Evolutionary conservation across 2,888 invertebrate genomes (phyloP).

Genomic region (Ferdinandea cuprea): DNA sequence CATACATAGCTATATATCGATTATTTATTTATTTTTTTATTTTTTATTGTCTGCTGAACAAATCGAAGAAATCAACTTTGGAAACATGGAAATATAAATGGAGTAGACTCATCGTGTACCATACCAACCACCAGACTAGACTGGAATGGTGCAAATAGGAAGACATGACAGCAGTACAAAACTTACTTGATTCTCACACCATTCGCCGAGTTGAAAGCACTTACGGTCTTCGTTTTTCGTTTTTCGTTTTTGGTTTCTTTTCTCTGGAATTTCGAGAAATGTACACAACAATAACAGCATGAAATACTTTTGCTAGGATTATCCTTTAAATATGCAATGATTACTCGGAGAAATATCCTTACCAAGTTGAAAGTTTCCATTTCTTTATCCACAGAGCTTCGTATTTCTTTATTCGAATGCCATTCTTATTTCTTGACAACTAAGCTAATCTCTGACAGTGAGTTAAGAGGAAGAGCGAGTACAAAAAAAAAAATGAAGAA

Average conservation of each 20-base stretch:
- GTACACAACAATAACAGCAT: conserved; percentile 24
- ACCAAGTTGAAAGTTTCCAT: conserved; percentile 55
- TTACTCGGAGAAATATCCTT: conserved; percentile 66
- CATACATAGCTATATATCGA: not conserved
- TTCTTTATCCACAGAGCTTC: conserved; percentile 45
- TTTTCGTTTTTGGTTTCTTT: conserved; percentile 14
- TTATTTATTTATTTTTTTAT: too few species aligned
- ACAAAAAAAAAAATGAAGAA: conserved; percentile 5
- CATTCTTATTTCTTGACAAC: conserved; percentile 80
- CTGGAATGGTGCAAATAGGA: not conserved
- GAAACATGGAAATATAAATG: not conserved
- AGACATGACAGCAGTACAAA: conserved; percentile 28
- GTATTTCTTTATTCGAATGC: conserved; percentile 53
- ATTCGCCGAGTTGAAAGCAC: conserved; percentile 5
- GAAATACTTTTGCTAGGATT: conserved; percentile 61
- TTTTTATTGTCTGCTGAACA: conserved; percentile 13
- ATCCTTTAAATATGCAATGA: conserved; percentile 73
- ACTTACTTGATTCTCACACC: conserved; percentile 29
- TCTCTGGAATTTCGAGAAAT: conserved; percentile 36
- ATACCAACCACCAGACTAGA: not conserved
- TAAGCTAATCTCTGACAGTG: conserved; percentile 80
- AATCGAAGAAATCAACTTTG: conserved; percentile 37
- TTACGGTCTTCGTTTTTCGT: conserved; percentile 3
- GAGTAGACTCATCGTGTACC: not conserved
- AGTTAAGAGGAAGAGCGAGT: conserved; percentile 32